These are phyloP conservation scores for Trachelipus rathkii DNA, from an alignment of 1,140 invertebrate genomes.

Conservation along the genomic window DNA sequence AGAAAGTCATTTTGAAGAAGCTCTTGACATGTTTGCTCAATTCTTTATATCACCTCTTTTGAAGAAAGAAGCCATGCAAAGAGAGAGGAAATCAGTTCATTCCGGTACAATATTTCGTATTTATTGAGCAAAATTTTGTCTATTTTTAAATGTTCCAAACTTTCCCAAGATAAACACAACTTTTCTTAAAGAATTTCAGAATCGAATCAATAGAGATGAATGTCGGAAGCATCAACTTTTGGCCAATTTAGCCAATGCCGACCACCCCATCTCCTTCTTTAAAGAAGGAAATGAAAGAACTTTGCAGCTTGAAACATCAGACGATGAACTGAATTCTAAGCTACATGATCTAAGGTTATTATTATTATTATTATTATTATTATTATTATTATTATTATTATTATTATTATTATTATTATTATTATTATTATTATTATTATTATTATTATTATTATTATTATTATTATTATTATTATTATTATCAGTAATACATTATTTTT, in stretches of 20 bases:
- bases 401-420: no score
- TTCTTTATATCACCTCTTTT: constrained; percentile 91
- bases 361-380: no score
- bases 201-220: constrained; percentile 63
- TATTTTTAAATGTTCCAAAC: no score
- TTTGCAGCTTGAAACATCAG: constrained; percentile 60
- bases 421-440: no score
- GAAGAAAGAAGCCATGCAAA: constrained; percentile 75
- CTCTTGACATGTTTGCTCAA: constrained; percentile 78
- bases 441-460: no score
- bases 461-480: no score
- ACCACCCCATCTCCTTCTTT: constrained; percentile 74
- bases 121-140: no score
- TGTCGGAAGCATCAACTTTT: constrained; percentile 70
- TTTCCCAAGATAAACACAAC: no score
- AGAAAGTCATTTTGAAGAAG: constrained; percentile 67
- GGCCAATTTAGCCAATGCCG: constrained; percentile 60
- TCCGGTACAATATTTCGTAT: constrained; percentile 60
- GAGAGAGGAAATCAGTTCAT: constrained; percentile 87
- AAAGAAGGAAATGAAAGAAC: constrained; percentile 77
- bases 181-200: constrained; percentile 64
- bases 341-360: constrained; percentile 70
- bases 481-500: no score
- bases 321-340: constrained; percentile 51
- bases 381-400: no score